Percentiles rank a stretch among this genome's conserved stretches.
These are phyloP conservation scores for Chaitophorus viminalis DNA, from an alignment of 2,888 invertebrate species.

Conservation along the genomic window DNA sequence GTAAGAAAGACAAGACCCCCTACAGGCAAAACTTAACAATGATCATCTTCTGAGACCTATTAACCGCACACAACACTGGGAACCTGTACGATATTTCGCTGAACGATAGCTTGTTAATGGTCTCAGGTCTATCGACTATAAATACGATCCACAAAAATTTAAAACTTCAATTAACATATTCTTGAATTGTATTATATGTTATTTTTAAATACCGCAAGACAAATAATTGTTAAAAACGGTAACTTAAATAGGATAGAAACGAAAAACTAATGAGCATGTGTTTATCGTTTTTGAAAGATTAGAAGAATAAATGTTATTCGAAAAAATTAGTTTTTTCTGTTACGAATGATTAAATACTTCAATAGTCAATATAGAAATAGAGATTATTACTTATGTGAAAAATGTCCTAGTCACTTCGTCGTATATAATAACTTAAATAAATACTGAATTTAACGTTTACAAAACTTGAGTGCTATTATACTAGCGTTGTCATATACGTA, in stretches of 20 bases:
- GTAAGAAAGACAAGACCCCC: slow-evolving; percentile 46
- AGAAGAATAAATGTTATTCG: background rate
- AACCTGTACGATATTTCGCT: slow-evolving; percentile 7
- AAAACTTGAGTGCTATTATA: no score
- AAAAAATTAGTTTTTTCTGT: no score
- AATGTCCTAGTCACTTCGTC: no score
- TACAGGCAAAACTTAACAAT: slow-evolving; percentile 40
- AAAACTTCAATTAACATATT: slow-evolving; percentile 42
- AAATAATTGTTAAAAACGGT: background rate
- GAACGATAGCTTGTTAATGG: slow-evolving; percentile 38
- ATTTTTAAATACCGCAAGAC: background rate
- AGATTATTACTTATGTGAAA: no score
- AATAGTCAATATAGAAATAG: no score
- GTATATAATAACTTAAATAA: no score
- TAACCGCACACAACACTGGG: slow-evolving; percentile 27
- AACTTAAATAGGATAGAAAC: background rate
- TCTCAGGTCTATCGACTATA: slow-evolving; percentile 25
- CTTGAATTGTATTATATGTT: background rate
- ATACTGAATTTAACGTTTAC: no score
- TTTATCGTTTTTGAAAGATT: background rate
- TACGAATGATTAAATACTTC: no score
- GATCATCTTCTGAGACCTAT: slow-evolving; percentile 59
- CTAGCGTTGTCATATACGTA: no score
- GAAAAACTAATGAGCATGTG: background rate
- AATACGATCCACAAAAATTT: slow-evolving; percentile 31